A percentile compares a stretch with the other conserved stretches of the same genome.
These are phyloP conservation scores for Scomber colias DNA, from an alignment of 2,113 vertebrate genomes.

Conservation along the genomic window DNA sequence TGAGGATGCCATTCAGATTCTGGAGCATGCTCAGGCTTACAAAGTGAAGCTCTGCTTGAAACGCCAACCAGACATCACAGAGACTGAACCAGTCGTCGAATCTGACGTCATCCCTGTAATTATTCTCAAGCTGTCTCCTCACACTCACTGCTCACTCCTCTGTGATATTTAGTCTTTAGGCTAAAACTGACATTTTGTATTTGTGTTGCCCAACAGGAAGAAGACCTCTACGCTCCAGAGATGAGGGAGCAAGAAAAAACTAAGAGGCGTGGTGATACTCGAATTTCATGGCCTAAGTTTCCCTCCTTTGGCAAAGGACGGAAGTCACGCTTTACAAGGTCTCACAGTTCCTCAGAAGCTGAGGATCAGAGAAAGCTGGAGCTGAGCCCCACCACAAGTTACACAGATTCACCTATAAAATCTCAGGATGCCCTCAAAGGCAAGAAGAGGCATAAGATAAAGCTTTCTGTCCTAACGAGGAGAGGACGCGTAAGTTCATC, in stretches of 20 bases:
- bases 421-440: slow-evolving; percentile 81
- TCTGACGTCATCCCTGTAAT: slow-evolving; percentile 77
- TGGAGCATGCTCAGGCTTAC: slow-evolving; percentile 94
- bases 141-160: background rate
- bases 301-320: slow-evolving; percentile 82
- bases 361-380: slow-evolving; percentile 87
- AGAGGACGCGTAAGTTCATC: slow-evolving; percentile 81
- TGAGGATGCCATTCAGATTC: slow-evolving; percentile 96
- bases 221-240: slow-evolving; percentile 63
- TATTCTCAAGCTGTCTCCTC: slow-evolving; percentile 41
- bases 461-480: slow-evolving; percentile 72
- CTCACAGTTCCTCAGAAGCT: slow-evolving; percentile 87
- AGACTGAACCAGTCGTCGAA: slow-evolving; percentile 65
- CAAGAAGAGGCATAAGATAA: slow-evolving; percentile 83
- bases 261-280: slow-evolving; percentile 80
- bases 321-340: slow-evolving; percentile 83
- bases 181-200: slow-evolving; percentile 23
- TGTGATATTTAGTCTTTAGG: background rate
- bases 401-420: slow-evolving; percentile 86
- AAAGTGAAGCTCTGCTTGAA: slow-evolving; percentile 92
- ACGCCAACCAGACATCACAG: slow-evolving; percentile 86
- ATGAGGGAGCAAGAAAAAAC: slow-evolving; percentile 80
- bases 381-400: slow-evolving; percentile 85
- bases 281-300: slow-evolving; percentile 88
- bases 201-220: slow-evolving; percentile 75